Percentiles rank a stretch among this genome's conserved stretches.
phyloP scores from a whole-genome alignment of 2,113 vertebrate genomes.

The Hirundichthys speculiger region DNA sequence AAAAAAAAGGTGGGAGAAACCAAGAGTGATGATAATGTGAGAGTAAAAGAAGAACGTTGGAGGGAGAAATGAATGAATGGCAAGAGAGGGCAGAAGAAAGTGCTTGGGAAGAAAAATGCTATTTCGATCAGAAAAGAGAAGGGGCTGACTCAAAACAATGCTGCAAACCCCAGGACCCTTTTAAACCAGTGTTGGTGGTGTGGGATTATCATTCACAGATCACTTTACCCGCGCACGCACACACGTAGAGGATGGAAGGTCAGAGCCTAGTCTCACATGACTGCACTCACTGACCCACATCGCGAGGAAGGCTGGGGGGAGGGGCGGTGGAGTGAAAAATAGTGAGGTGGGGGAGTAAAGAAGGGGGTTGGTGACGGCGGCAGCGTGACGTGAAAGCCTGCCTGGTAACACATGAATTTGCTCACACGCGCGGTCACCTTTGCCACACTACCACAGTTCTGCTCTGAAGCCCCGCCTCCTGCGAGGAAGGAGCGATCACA shows the following conservation, averaged over 20 bases:
- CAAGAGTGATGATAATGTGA: too few relatives aligned
- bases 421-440: slow-evolving; percentile 57
- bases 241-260: slow-evolving; percentile 19
- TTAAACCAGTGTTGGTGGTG: slow-evolving; percentile 14
- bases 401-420: slow-evolving; percentile 16
- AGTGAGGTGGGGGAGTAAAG: slow-evolving; percentile 18
- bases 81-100: background rate
- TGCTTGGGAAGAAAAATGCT: too few relatives aligned
- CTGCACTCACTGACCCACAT: slow-evolving; percentile 55
- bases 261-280: slow-evolving; percentile 37
- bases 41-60: background rate
- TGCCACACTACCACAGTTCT: slow-evolving; percentile 69
- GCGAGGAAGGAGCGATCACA: slow-evolving; percentile 29
- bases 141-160: slow-evolving; percentile 20
- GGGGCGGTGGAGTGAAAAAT: slow-evolving; percentile 11
- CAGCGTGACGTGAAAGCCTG: slow-evolving; percentile 17
- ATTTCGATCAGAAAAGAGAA: background rate
- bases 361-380: slow-evolving; percentile 17
- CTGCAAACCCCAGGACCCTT: slow-evolving; percentile 29
- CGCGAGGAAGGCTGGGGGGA: slow-evolving; percentile 31
- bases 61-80: background rate
- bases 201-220: slow-evolving; percentile 40
- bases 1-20: too few relatives aligned
- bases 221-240: slow-evolving; percentile 2
- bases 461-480: slow-evolving; percentile 34